Percentiles rank a stretch among this genome's conserved stretches.
Evolutionary conservation across 2,797 vertebrate species (phyloP).

Genomic region (Micromesistius poutassou): DNA sequence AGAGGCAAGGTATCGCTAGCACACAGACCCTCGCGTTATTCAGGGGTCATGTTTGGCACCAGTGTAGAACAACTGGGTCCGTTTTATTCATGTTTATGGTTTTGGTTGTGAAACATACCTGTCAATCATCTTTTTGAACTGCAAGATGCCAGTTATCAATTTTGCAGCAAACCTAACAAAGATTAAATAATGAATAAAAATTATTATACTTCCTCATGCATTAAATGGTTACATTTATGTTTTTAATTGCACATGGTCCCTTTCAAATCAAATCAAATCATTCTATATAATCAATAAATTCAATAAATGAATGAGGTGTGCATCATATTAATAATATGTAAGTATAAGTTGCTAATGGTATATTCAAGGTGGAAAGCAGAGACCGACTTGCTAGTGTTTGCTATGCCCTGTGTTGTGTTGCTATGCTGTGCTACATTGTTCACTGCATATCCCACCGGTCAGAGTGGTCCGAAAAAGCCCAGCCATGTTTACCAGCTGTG

Average conservation of each 20-base stretch:
- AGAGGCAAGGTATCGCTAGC: constrained; percentile 85
- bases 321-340: not conserved
- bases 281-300: too few relatives aligned
- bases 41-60: not conserved
- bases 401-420: not conserved
- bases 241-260: too few relatives aligned
- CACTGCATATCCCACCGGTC: constrained; percentile 46
- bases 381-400: not conserved
- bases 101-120: constrained; percentile 74
- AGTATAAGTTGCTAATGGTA: not conserved
- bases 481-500: constrained; percentile 45
- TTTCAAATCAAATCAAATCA: too few relatives aligned
- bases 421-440: constrained; percentile 18
- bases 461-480: constrained; percentile 60
- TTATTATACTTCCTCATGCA: too few relatives aligned
- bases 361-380: not conserved
- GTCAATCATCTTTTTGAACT: constrained; percentile 95
- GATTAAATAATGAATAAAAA: not conserved
- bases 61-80: not conserved
- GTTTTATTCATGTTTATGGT: not conserved
- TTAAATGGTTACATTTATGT: too few relatives aligned
- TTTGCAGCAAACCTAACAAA: constrained; percentile 88
- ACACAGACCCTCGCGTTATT: constrained; percentile 29
- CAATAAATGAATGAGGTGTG: not conserved
- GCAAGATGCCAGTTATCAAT: constrained; percentile 90